A percentile compares a stretch with the other conserved stretches of the same genome.
phyloP scores from a whole-genome alignment of 2,888 invertebrate genomes.

The Temnothorax rugatulus region DNA sequence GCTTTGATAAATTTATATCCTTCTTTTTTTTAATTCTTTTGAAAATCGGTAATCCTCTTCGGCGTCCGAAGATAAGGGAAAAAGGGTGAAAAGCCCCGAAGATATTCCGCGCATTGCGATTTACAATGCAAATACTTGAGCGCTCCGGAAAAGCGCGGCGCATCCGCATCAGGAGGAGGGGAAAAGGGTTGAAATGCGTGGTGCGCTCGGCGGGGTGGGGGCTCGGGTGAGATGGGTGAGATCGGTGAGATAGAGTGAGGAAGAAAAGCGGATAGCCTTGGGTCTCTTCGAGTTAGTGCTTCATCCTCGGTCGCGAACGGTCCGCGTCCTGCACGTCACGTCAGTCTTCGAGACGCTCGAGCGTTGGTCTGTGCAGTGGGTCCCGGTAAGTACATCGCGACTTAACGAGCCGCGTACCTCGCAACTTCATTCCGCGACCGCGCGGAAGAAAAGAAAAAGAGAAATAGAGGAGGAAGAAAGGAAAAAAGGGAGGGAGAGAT shows the following conservation, averaged over 20 bases:
- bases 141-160: neutral
- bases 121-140: neutral
- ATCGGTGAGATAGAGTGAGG: slow-evolving; percentile 67
- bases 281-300: slow-evolving; percentile 68
- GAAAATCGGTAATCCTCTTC: neutral
- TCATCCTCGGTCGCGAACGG: slow-evolving; percentile 63
- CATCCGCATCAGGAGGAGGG: no score
- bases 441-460: neutral
- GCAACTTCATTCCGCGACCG: neutral
- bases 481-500: neutral
- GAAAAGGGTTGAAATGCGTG: slow-evolving; percentile 16
- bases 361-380: neutral
- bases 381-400: slow-evolving; percentile 35
- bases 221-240: slow-evolving; percentile 45
- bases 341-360: neutral
- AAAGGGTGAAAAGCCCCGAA: neutral
- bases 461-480: neutral
- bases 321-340: slow-evolving; percentile 37
- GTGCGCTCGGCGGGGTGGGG: slow-evolving; percentile 51
- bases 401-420: neutral
- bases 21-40: neutral
- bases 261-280: slow-evolving; percentile 70
- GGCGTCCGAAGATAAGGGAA: neutral
- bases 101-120: neutral
- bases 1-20: neutral